Evolutionary conservation across 2,888 invertebrate species (phyloP).

Genomic region (Acrobasis repandana): DNA sequence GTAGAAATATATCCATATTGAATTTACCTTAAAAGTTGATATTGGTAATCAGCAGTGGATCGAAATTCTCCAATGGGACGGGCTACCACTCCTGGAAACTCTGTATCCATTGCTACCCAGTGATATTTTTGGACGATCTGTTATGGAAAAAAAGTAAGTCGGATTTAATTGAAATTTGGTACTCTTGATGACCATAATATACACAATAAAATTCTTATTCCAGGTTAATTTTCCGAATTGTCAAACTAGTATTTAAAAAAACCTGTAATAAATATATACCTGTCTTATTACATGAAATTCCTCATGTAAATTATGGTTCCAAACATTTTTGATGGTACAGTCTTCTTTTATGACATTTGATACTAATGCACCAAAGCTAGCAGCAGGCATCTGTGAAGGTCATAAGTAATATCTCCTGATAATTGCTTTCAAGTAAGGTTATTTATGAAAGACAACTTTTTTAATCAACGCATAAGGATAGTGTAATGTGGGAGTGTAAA

Average conservation of each 20-base stretch:
- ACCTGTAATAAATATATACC: too few species aligned
- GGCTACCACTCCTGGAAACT: constrained; percentile 99
- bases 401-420: too few species aligned
- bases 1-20: too few species aligned
- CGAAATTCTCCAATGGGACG: constrained; percentile 97
- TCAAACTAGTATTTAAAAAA: not conserved
- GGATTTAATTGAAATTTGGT: too few species aligned
- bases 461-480: too few species aligned
- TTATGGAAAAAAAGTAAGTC: not conserved
- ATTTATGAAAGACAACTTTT: too few species aligned
- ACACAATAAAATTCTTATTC: too few species aligned
- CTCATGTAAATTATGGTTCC: constrained; percentile 98
- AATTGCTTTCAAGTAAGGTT: too few species aligned
- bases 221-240: too few species aligned
- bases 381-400: constrained; percentile 85
- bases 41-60: constrained; percentile 95
- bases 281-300: constrained; percentile 97
- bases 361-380: constrained; percentile 82
- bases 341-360: constrained; percentile 67
- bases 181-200: too few species aligned
- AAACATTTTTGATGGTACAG: constrained; percentile 98
- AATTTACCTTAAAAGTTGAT: constrained; percentile 91
- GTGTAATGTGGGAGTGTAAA: too few species aligned
- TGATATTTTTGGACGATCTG: constrained; percentile 91
- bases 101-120: constrained; percentile 97